phyloP scores from a whole-genome alignment of 2,888 invertebrate genomes.

The Tholera decimalis region DNA sequence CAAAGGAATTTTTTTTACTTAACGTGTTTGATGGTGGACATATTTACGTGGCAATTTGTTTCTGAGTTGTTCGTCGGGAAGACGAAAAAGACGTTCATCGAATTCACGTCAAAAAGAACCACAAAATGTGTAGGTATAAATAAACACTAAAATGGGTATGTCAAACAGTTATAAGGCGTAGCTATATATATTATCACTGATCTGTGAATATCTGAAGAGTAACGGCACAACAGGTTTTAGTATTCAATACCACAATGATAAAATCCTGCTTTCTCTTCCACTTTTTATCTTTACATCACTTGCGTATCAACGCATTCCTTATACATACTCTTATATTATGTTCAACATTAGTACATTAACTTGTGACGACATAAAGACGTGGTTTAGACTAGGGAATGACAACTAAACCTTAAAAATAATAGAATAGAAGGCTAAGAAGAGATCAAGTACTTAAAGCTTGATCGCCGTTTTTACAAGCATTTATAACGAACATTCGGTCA shows the following conservation, averaged over 20 bases:
- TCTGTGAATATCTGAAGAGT: conserved; percentile 35
- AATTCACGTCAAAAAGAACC: conserved; percentile 7
- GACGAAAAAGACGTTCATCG: too few species aligned
- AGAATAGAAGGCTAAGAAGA: conserved; percentile 59
- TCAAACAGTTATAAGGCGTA: conserved; percentile 18
- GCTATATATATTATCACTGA: conserved; percentile 27
- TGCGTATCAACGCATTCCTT: conserved; percentile 49
- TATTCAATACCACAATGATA: conserved; percentile 58
- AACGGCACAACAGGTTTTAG: conserved; percentile 42
- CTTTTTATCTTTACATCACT: conserved; percentile 51
- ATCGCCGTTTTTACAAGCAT: conserved; percentile 58
- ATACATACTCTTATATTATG: conserved; percentile 44
- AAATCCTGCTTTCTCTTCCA: conserved; percentile 33
- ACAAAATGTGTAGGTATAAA: conserved; percentile 15
- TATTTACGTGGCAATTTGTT: too few species aligned
- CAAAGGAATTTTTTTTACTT: too few species aligned
- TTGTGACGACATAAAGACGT: conserved; percentile 61
- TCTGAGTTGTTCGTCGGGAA: too few species aligned
- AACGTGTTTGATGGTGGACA: too few species aligned
- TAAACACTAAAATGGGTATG: conserved; percentile 16
- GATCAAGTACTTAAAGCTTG: conserved; percentile 60
- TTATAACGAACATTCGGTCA: conserved; percentile 41
- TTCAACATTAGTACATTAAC: conserved; percentile 51
- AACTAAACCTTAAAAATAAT: conserved; percentile 55
- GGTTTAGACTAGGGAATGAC: conserved; percentile 63